phyloP scores from a whole-genome alignment of 2,797 vertebrate genomes.

The Spheniscus humboldti region DNA sequence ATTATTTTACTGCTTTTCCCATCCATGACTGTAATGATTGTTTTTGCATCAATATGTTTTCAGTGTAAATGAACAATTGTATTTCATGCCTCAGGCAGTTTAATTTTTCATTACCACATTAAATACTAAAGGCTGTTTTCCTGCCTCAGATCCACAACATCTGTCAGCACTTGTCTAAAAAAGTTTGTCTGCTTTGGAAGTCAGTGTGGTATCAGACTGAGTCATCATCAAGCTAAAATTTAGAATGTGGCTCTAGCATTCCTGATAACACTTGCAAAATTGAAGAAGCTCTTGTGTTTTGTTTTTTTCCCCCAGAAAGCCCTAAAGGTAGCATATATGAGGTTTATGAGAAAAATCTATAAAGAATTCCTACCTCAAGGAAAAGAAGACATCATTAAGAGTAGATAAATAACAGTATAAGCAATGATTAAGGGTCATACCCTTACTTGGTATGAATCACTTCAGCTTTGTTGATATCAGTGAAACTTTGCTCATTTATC shows the following conservation, averaged over 20 bases:
- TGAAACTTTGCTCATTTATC: neutral
- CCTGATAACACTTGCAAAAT: neutral
- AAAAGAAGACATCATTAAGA: neutral
- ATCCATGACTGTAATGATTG: neutral
- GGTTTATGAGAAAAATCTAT: neutral
- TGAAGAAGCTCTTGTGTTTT: neutral
- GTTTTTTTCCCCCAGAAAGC: neutral
- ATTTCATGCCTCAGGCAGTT: slow-evolving; percentile 4
- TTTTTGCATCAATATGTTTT: slow-evolving; percentile 21
- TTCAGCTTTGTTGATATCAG: neutral
- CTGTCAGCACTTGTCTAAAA: slow-evolving; percentile 11
- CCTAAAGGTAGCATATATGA: neutral
- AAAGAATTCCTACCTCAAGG: neutral
- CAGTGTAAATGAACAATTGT: slow-evolving; percentile 22
- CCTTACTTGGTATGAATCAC: neutral
- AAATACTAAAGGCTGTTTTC: slow-evolving; percentile 39
- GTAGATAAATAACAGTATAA: neutral
- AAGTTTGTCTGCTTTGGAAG: neutral
- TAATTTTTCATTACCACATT: slow-evolving; percentile 32
- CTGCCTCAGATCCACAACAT: neutral
- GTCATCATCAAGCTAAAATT: neutral
- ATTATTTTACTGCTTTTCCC: neutral
- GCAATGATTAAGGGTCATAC: neutral
- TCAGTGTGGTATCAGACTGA: neutral
- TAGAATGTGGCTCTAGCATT: neutral